A percentile compares a stretch with the other conserved stretches of the same genome.
These are phyloP conservation scores for Enteromius treurensis DNA, from an alignment of 2,797 vertebrate genomes.

Conservation along the genomic window DNA sequence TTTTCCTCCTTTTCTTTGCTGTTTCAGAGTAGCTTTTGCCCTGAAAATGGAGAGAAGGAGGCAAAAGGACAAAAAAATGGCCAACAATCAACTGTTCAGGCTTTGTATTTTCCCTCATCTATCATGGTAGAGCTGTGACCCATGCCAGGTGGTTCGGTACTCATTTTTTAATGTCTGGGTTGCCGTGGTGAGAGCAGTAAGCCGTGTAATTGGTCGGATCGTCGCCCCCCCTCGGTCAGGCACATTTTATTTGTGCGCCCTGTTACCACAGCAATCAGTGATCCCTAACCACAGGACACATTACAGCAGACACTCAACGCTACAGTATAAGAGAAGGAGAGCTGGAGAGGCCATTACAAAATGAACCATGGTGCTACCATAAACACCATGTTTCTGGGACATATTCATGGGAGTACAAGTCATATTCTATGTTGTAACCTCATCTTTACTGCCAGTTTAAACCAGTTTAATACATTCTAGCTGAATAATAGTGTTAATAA, in stretches of 20 bases:
- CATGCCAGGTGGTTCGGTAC: constrained; percentile 37
- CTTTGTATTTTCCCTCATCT: constrained; percentile 35
- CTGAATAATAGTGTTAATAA: background rate
- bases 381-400: background rate
- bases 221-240: constrained; percentile 31
- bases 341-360: background rate
- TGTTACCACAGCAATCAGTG: constrained; percentile 47
- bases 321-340: background rate
- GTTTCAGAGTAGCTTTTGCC: constrained; percentile 23
- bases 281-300: constrained; percentile 45
- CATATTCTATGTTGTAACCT: background rate
- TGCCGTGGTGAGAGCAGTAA: constrained; percentile 44
- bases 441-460: background rate
- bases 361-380: background rate
- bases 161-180: constrained; percentile 41
- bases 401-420: background rate
- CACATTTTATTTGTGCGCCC: constrained; percentile 42
- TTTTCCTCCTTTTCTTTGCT: constrained; percentile 7
- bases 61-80: constrained; percentile 11
- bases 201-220: constrained; percentile 53
- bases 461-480: background rate
- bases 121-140: constrained; percentile 47
- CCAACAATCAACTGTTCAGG: constrained; percentile 24
- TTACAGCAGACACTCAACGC: constrained; percentile 19
- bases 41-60: constrained; percentile 14